Percentiles rank a stretch among this genome's conserved stretches.
These are phyloP conservation scores for Anarhynchus alexandrinus DNA, from an alignment of 2,113 vertebrate species.

Conservation along the genomic window DNA sequence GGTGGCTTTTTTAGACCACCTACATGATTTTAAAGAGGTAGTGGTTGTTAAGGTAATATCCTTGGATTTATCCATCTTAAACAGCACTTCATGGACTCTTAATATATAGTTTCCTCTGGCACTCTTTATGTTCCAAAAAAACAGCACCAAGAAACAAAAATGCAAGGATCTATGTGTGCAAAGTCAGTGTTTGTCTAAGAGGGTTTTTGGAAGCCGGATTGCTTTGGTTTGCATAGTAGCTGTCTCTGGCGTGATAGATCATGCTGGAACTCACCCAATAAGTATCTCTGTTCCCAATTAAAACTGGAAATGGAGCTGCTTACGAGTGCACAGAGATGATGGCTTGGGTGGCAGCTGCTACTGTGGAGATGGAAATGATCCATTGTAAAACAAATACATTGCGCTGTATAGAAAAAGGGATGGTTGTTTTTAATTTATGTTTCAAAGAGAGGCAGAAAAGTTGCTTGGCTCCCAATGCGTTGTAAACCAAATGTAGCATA, in stretches of 20 bases:
- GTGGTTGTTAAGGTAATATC: conserved; percentile 53
- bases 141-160: neutral
- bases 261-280: conserved; percentile 78
- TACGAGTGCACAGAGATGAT: conserved; percentile 67
- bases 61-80: conserved; percentile 34
- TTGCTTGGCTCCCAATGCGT: neutral
- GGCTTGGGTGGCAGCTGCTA: conserved; percentile 78
- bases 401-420: conserved; percentile 49
- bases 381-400: conserved; percentile 64
- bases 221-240: conserved; percentile 78
- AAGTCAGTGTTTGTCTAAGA: conserved; percentile 75
- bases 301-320: conserved; percentile 75
- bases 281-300: conserved; percentile 80
- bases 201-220: conserved; percentile 69
- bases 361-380: conserved; percentile 74
- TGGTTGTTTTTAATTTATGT: conserved; percentile 49
- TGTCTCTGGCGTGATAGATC: conserved; percentile 78
- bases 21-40: conserved; percentile 62
- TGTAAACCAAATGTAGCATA: neutral
- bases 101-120: neutral
- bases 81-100: neutral
- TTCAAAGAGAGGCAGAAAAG: conserved; percentile 48
- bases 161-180: conserved; percentile 44
- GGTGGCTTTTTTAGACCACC: conserved; percentile 68
- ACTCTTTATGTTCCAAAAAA: neutral